Base-by-base conservation (phyloP, 2,888 invertebrate genomes). In the Pammene fasciana region DNA sequence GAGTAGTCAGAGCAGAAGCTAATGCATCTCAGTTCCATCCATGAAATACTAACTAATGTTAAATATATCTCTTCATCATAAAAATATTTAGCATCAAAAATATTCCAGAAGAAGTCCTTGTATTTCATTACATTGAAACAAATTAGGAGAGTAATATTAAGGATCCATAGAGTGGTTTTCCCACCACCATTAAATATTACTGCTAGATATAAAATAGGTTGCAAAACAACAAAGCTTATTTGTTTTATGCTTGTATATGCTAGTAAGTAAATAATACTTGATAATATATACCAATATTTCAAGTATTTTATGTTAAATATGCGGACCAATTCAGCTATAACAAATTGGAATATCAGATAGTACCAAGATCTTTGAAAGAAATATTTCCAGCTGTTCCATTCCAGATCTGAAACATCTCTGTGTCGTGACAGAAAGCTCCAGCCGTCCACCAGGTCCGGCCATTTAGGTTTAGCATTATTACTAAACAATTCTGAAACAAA, bases 1-100 rank as follows among this genome's bases (percentile, higher is more conserved):
- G 93, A 86, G 76, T 86, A 92, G 74, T 95, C 96, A 71, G 96
- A 88, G 75, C 94, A 94, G 84, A 94, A 97, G 84, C 97, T 97
- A 48, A 97, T 94, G 76, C 97, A 96, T 79, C 96, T 94, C 75
- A 95, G 89, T 84, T 94, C 95, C 80, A 94, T 95, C 97, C 96
- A 97, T 72, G 95, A 95, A 75, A 94, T 82, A 46, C 93, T 88
- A 71, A 94, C 88, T 70, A 94, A 87, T 64, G 94, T 79, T 73
- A 95, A 82, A 76, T 93, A 94, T 46, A 94, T 89, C 74, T 93
- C 89, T 74, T 94, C 93, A 77, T 94, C 93, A 66, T 87, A 83
- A 38, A 93, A 77, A 70, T 82, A 80, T 60, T 89, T 79, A 78
- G 87, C 86, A 50, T 89, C 86, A 79, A 93, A 82, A 71, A 91